Conservation (phyloP, 2,888 invertebrate species). For the Loripinus fragilis region DNA sequence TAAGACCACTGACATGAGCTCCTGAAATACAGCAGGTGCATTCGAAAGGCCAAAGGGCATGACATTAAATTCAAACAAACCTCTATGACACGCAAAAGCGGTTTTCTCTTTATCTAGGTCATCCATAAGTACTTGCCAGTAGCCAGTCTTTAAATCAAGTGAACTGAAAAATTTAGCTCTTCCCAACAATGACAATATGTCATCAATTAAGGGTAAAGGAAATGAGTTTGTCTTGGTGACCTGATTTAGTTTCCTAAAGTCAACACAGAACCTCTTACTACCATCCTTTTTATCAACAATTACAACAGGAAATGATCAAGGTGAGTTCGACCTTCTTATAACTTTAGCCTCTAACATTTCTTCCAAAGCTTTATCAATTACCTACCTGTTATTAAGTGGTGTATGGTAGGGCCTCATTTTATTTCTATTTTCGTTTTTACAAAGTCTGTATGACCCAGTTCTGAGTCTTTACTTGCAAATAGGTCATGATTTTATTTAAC, state of each 20-base stretch:
- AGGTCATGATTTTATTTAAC: constrained; percentile 3
- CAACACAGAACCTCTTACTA: constrained; percentile 28
- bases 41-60: too few relatives aligned
- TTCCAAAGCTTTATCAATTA: too few relatives aligned
- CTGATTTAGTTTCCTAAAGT: constrained; percentile 22
- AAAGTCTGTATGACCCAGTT: constrained; percentile 26
- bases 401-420: too few relatives aligned
- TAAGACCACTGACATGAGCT: too few relatives aligned
- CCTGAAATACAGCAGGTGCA: too few relatives aligned
- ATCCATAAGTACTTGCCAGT: constrained; percentile 37
- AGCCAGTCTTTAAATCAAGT: constrained; percentile 37
- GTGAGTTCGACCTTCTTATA: constrained; percentile 8
- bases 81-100: constrained; percentile 40
- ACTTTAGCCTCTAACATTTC: too few relatives aligned
- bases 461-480: constrained; percentile 14
- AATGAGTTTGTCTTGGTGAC: constrained; percentile 22
- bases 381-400: too few relatives aligned
- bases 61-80: too few relatives aligned
- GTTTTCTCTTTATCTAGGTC: constrained; percentile 38
- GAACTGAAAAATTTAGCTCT: constrained; percentile 34
- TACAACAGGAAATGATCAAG: constrained; percentile 15
- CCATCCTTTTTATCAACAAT: constrained; percentile 31
- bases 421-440: too few relatives aligned
- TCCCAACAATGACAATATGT: constrained; percentile 29
- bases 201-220: constrained; percentile 46